phyloP scores from a whole-genome alignment of 1,140 invertebrate species.

The Planococcus citri region DNA sequence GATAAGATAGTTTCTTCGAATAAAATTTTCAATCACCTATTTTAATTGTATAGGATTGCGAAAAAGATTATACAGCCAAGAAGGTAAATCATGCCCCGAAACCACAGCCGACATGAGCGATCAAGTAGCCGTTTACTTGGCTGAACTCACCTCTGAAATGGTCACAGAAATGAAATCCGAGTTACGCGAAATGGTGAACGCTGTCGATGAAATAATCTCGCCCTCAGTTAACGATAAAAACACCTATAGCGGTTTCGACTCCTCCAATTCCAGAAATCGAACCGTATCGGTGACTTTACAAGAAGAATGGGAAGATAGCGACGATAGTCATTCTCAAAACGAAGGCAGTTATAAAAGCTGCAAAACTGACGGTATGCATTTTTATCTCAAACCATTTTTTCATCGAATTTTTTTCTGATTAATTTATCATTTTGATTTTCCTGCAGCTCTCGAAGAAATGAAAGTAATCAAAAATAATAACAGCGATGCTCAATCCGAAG shows the following conservation, averaged over 20 bases:
- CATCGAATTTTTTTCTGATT: no score
- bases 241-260: constrained; percentile 32
- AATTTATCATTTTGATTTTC: no score
- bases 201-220: constrained; percentile 55
- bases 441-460: no score
- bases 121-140: constrained; percentile 57
- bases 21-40: no score
- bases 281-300: neutral
- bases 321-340: constrained; percentile 1
- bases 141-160: constrained; percentile 62
- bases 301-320: constrained; percentile 1
- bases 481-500: neutral
- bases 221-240: constrained; percentile 34
- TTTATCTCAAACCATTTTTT: no score
- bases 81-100: neutral
- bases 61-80: neutral
- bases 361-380: neutral
- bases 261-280: neutral
- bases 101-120: constrained; percentile 37
- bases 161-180: constrained; percentile 64
- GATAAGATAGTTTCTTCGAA: no score
- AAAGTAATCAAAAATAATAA: neutral
- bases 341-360: neutral
- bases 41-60: neutral
- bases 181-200: constrained; percentile 48